These are phyloP conservation scores for Alloplasta piceator DNA, from an alignment of 2,888 invertebrate species.

Conservation along the genomic window DNA sequence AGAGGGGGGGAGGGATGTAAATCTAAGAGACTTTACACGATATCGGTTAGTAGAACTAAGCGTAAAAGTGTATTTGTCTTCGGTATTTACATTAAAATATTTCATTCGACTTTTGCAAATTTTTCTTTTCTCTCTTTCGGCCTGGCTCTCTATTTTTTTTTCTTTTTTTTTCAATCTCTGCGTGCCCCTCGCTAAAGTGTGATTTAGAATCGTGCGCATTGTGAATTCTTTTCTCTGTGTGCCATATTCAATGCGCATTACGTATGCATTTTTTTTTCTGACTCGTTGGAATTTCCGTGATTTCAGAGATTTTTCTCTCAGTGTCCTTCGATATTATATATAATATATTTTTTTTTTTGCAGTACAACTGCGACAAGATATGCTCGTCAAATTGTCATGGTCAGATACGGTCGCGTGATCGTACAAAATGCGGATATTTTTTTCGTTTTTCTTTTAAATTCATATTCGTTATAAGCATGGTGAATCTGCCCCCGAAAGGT, in stretches of 20 bases:
- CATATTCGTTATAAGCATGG: too few relatives aligned
- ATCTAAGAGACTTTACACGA: constrained; percentile 74
- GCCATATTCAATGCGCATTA: neutral
- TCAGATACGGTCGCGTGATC: too few relatives aligned
- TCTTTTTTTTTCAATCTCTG: constrained; percentile 2
- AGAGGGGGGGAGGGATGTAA: constrained; percentile 63
- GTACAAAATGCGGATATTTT: too few relatives aligned
- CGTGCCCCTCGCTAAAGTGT: neutral
- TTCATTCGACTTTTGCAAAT: constrained; percentile 58
- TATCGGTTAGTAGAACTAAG: constrained; percentile 50
- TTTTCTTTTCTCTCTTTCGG: constrained; percentile 15
- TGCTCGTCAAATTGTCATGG: too few relatives aligned
- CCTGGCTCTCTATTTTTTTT: constrained; percentile 14
- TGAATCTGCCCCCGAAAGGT: too few relatives aligned
- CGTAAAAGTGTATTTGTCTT: constrained; percentile 43
- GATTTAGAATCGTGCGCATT: constrained; percentile 8
- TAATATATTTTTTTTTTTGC: too few relatives aligned
- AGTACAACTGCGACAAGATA: too few relatives aligned
- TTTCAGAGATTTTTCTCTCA: too few relatives aligned
- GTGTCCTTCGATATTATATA: too few relatives aligned
- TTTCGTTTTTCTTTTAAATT: too few relatives aligned
- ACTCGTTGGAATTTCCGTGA: too few relatives aligned
- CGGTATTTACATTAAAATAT: constrained; percentile 65
- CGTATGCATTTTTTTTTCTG: too few relatives aligned
- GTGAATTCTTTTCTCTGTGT: neutral